A percentile compares a stretch with the other conserved stretches of the same genome.
Evolutionary conservation across 2,888 invertebrate species (phyloP).

Genomic region (Muscina levida): DNA sequence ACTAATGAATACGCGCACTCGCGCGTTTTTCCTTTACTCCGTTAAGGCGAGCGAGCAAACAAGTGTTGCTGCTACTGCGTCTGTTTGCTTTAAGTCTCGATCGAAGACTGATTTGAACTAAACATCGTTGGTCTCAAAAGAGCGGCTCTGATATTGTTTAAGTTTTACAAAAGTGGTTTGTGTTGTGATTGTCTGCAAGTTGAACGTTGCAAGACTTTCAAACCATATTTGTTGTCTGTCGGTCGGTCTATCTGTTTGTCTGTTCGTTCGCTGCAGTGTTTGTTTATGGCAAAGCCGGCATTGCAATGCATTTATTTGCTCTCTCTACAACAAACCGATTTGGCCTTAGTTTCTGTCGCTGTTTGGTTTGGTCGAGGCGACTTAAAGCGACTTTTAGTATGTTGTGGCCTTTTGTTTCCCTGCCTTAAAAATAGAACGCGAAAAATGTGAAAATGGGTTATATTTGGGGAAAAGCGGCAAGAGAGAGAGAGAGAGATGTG

Average conservation of each 20-base stretch:
- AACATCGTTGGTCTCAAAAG: neutral
- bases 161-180: neutral
- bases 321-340: neutral
- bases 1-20: conserved; percentile 32
- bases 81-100: conserved; percentile 56
- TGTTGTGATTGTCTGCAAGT: neutral
- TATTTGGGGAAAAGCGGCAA: no score
- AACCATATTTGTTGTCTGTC: no score
- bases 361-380: no score
- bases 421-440: neutral
- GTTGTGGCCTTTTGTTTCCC: neutral
- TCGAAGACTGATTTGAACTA: conserved; percentile 57
- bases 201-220: conserved; percentile 40
- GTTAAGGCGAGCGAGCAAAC: conserved; percentile 18
- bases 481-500: no score
- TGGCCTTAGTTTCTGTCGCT: no score
- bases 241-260: neutral
- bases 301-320: conserved; percentile 43
- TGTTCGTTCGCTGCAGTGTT: no score
- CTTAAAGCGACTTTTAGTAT: neutral
- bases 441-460: neutral
- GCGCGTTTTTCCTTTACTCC: conserved; percentile 33
- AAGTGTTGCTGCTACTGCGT: conserved; percentile 7
- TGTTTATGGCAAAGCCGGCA: conserved; percentile 34
- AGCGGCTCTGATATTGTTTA: conserved; percentile 3